Percentiles rank a stretch among this genome's conserved stretches.
phyloP scores from a whole-genome alignment of 1,140 invertebrate species.

The Sitophilus oryzae region DNA sequence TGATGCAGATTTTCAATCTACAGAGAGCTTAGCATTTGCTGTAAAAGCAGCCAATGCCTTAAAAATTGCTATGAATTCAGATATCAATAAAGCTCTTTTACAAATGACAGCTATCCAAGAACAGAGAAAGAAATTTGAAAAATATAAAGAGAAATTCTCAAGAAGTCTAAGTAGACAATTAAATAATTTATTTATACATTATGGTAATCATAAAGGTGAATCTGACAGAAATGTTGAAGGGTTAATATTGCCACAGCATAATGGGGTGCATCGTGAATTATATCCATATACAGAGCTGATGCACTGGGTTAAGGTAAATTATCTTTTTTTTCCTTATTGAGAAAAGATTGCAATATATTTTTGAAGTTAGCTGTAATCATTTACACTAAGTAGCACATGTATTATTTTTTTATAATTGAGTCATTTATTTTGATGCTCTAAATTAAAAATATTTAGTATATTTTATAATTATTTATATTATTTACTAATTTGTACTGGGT shows the following conservation, averaged over 20 bases:
- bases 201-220: slow-evolving; percentile 58
- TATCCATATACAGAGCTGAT: slow-evolving; percentile 81
- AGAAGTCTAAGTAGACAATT: slow-evolving; percentile 77
- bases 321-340: neutral
- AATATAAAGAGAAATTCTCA: slow-evolving; percentile 79
- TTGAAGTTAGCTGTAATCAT: neutral
- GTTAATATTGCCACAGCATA: slow-evolving; percentile 70
- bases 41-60: slow-evolving; percentile 74
- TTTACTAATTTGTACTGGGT: too few species aligned
- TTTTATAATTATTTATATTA: too few species aligned
- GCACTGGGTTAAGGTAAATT: slow-evolving; percentile 60
- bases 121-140: slow-evolving; percentile 78
- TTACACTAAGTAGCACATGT: too few species aligned
- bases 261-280: slow-evolving; percentile 74
- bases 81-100: slow-evolving; percentile 57
- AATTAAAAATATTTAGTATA: too few species aligned
- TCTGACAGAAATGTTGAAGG: slow-evolving; percentile 47
- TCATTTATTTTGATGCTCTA: too few species aligned
- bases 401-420: too few species aligned
- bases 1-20: slow-evolving; percentile 54
- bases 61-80: slow-evolving; percentile 68
- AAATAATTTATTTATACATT: slow-evolving; percentile 90
- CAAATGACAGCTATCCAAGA: slow-evolving; percentile 80
- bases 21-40: slow-evolving; percentile 69
- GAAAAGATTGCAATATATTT: neutral